Evolutionary conservation across 1,140 invertebrate genomes (phyloP).

Genomic region (Pectinophora gossypiella): DNA sequence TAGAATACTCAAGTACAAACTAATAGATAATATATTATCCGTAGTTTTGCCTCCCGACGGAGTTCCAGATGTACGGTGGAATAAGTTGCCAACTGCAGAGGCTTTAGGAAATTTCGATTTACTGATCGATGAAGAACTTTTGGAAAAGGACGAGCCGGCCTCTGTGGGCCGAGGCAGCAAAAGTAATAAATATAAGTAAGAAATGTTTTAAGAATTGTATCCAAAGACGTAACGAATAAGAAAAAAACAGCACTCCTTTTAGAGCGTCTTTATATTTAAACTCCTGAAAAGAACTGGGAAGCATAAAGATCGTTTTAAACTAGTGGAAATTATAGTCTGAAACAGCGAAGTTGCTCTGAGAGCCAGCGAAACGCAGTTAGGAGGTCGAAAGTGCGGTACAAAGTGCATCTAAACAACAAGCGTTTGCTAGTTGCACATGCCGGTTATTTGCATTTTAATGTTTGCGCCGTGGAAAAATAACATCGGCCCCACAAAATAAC

Average conservation of each 20-base stretch:
- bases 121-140: conserved; percentile 87
- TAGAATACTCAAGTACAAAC: conserved; percentile 95
- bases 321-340: no score
- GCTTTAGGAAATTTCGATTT: conserved; percentile 92
- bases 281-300: no score
- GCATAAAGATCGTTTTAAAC: no score
- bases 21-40: conserved; percentile 96
- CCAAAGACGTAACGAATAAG: no score
- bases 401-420: conserved; percentile 10
- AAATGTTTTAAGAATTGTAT: no score
- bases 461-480: conserved; percentile 23
- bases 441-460: conserved; percentile 26
- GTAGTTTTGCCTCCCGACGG: conserved; percentile 93
- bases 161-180: conserved; percentile 11
- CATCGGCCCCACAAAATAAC: conserved; percentile 4
- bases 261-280: no score
- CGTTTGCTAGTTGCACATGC: conserved; percentile 12
- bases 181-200: conserved; percentile 5
- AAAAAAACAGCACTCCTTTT: no score
- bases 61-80: conserved; percentile 93
- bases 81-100: conserved; percentile 88
- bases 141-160: conserved; percentile 47
- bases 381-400: not conserved
- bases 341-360: not conserved
- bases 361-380: not conserved